Conservation (phyloP, 2,888 invertebrate species). For the Lottia gigantea region DNA sequence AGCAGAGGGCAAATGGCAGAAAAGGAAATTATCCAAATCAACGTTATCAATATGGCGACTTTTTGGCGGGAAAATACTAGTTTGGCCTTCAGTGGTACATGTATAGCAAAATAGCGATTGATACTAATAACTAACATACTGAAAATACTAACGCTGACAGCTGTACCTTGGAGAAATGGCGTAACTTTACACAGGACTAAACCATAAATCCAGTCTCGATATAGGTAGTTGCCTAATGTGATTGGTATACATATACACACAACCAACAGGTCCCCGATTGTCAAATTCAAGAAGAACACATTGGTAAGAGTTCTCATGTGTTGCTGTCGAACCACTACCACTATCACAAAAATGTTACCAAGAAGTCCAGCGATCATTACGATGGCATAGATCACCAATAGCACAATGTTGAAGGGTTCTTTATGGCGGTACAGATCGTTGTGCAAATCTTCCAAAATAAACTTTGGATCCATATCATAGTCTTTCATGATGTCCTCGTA, state of each 20-base stretch:
- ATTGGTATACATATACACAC: constrained; percentile 53
- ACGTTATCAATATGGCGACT: constrained; percentile 41
- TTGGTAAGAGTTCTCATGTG: constrained; percentile 56
- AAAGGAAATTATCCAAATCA: constrained; percentile 48
- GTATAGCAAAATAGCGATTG: constrained; percentile 50
- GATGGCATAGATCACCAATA: constrained; percentile 45
- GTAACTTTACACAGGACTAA: constrained; percentile 47
- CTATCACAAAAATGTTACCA: constrained; percentile 52
- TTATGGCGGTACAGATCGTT: constrained; percentile 30
- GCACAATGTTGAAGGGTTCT: constrained; percentile 40
- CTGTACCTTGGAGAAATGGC: constrained; percentile 51
- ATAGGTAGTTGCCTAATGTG: constrained; percentile 49
- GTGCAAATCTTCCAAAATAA: constrained; percentile 13
- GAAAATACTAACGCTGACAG: constrained; percentile 51
- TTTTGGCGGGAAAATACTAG: constrained; percentile 43
- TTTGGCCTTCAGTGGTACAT: constrained; percentile 48
- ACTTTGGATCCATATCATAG: constrained; percentile 2
- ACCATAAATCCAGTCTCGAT: constrained; percentile 50
- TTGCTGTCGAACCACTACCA: constrained; percentile 46
- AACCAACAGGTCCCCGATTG: constrained; percentile 54
- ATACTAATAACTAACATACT: constrained; percentile 51
- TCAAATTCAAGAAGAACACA: constrained; percentile 52
- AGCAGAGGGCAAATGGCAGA: constrained; percentile 47
- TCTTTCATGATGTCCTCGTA: not conserved
- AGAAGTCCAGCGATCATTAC: constrained; percentile 46